Percentiles rank a stretch among this genome's conserved stretches.
phyloP scores from a whole-genome alignment of 2,888 invertebrate genomes.

The Leptinotarsa rubiginosa region DNA sequence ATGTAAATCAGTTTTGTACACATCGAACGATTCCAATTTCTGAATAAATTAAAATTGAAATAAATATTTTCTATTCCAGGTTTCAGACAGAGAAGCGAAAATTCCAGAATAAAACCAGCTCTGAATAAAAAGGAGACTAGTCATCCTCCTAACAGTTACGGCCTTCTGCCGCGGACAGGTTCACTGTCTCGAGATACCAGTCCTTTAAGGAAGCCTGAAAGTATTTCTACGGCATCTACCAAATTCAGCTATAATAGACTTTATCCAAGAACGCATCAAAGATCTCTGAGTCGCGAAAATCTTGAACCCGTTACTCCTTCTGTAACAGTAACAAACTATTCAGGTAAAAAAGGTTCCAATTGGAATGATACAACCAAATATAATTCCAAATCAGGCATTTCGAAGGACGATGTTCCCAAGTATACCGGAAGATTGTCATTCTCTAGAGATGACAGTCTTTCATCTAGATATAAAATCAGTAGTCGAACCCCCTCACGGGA shows the following conservation, averaged over 20 bases:
- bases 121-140: slow-evolving; percentile 63
- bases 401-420: slow-evolving; percentile 51
- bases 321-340: slow-evolving; percentile 56
- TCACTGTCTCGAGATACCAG: slow-evolving; percentile 71
- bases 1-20: too few relatives aligned
- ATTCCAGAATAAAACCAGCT: slow-evolving; percentile 51
- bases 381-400: slow-evolving; percentile 46
- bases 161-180: slow-evolving; percentile 59
- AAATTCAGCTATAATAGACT: slow-evolving; percentile 68
- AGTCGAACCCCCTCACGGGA: slow-evolving; percentile 58
- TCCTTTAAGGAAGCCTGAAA: slow-evolving; percentile 64
- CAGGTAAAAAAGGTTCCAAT: slow-evolving; percentile 48
- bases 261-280: slow-evolving; percentile 66
- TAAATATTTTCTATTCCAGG: slow-evolving; percentile 37
- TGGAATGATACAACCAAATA: slow-evolving; percentile 52
- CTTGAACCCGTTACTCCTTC: slow-evolving; percentile 57
- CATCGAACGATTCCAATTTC: too few relatives aligned
- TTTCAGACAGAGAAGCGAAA: slow-evolving; percentile 37
- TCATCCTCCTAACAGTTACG: slow-evolving; percentile 68
- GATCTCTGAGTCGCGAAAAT: slow-evolving; percentile 61
- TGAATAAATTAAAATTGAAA: background rate
- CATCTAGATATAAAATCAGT: slow-evolving; percentile 45
- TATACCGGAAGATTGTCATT: slow-evolving; percentile 42
- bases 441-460: slow-evolving; percentile 48
- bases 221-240: slow-evolving; percentile 67